These are phyloP conservation scores for Isichthys henryi DNA, from an alignment of 2,113 vertebrate species.

Conservation along the genomic window DNA sequence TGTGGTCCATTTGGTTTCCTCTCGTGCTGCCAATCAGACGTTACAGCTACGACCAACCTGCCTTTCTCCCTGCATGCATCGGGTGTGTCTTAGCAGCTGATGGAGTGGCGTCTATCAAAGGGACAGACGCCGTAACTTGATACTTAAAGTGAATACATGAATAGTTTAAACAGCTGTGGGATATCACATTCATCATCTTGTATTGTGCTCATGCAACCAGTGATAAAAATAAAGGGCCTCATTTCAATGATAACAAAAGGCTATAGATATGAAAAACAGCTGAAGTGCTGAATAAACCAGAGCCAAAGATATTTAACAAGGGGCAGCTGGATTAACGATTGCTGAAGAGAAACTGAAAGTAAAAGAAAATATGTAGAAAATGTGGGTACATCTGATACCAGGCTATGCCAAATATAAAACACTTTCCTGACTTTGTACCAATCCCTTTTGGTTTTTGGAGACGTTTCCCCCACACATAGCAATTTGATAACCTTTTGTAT, in stretches of 20 bases:
- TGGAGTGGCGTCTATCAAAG: not conserved
- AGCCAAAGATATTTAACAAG: not conserved
- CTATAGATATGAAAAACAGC: not conserved
- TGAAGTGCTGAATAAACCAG: not conserved
- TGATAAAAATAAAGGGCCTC: not conserved
- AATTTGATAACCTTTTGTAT: slow-evolving; percentile 14
- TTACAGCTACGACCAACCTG: not conserved
- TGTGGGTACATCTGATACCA: not conserved
- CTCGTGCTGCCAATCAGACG: not conserved
- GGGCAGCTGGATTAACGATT: not conserved
- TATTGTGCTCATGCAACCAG: not conserved
- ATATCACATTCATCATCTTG: not conserved
- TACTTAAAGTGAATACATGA: not conserved
- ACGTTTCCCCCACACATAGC: not conserved
- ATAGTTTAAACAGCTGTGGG: not conserved
- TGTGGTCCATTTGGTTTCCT: not conserved
- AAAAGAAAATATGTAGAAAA: not conserved
- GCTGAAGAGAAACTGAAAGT: not conserved
- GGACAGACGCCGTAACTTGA: not conserved
- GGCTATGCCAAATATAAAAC: not conserved
- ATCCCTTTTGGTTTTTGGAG: not conserved
- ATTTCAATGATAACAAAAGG: not conserved
- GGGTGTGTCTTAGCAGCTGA: not conserved
- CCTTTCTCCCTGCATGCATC: not conserved
- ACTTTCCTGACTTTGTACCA: not conserved